Base-by-base conservation (phyloP, 2,797 vertebrate genomes). In the Sebastes trivittatus region DNA sequence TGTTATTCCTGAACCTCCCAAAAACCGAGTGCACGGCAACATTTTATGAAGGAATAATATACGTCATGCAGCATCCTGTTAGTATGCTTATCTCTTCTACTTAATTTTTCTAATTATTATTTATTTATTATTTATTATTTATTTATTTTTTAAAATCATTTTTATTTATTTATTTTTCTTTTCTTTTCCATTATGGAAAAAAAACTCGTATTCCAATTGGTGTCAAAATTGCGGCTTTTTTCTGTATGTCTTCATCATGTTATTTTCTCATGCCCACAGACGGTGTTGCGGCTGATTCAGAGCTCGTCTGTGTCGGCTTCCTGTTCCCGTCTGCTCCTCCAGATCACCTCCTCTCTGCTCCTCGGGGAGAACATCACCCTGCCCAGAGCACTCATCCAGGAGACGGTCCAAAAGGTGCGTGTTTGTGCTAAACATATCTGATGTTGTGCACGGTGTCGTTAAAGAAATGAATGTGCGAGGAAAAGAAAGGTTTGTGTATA, bases 391-490 rank as follows among this genome's bases (percentile, higher is more conserved):
- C 93, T 97, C 83, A 94, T 95, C 63, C 95, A 91, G 87, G 96
- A 96, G 83, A 92, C 92, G 0, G 56, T 98, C 80, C 95, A 96
- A 75, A 98, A 97, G 96, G 98, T 98, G 92, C 36, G 75, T 66
- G 59, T 66, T 64, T 63, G 34, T 52, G 16, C 34, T 25, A 29
- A 46, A 70, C 4, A 52, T 5, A 9, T 38, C 5, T 42, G 58
- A 3, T 52, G 14, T 30, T 55, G 30, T 36, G 61, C n/a, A 9
- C 1, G 10, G 5, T 49, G 23, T 29, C 3, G 16, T 18, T 7
- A 7, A 49, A 14, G 16, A 36, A 6, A 16, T 54, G 3, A 3
- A 14, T 67, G 11, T 14, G 49, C 6, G 1, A 25, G 7, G 38
- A 1, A 71, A 11, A 7, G 30, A 38, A 60, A 25, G 27, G 25